Conservation (phyloP, 2,888 invertebrate genomes). For the Acutogordius australiensis region DNA sequence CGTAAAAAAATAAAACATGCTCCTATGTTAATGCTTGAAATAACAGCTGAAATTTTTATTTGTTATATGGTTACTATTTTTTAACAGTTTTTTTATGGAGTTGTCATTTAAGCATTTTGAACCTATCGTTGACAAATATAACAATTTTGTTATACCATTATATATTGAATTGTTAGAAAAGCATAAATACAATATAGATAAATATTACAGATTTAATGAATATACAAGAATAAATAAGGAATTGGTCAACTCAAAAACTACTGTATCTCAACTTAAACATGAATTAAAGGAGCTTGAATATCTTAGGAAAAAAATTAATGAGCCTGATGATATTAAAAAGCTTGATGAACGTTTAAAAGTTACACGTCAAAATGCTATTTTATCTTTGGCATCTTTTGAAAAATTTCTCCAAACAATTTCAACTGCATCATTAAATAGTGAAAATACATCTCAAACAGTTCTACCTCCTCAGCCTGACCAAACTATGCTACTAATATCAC, state of each 20-base stretch:
- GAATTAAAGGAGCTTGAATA: background rate
- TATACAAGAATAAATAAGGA: background rate
- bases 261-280: slow-evolving; percentile 1
- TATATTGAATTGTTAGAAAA: slow-evolving; percentile 7
- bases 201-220: background rate
- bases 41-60: too few species aligned
- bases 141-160: background rate
- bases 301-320: background rate
- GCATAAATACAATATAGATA: background rate
- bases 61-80: too few species aligned
- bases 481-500: background rate
- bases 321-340: background rate
- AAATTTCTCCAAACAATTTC: background rate
- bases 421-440: background rate
- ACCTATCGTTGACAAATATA: background rate
- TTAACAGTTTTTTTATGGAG: too few species aligned
- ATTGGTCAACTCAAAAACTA: background rate
- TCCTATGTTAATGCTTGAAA: too few species aligned
- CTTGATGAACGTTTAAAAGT: background rate
- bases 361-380: background rate
- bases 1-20: too few species aligned
- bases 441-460: background rate
- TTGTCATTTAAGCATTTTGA: slow-evolving; percentile 4
- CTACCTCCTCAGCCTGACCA: background rate
- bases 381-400: background rate